phyloP scores from a whole-genome alignment of 2,113 vertebrate genomes.

The Rhadina sibilatrix region DNA sequence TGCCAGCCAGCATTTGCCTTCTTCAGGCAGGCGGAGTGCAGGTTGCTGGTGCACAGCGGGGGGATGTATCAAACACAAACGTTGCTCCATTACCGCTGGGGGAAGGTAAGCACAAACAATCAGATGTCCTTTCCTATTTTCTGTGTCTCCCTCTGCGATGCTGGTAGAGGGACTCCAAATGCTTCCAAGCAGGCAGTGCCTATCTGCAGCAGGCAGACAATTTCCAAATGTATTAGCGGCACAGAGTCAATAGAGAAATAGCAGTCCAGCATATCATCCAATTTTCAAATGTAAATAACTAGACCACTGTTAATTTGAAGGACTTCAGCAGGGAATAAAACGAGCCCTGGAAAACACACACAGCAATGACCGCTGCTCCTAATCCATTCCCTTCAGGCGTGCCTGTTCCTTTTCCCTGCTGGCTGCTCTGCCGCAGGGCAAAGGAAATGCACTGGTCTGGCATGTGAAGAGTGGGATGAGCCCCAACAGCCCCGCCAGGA shows the following conservation, averaged over 20 bases:
- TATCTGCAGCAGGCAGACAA: constrained; percentile 60
- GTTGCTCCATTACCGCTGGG: not conserved
- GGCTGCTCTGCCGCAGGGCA: not conserved
- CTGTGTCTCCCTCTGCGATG: constrained; percentile 25
- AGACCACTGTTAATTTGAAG: constrained; percentile 48
- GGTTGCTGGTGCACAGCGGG: not conserved
- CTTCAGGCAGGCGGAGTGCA: not conserved
- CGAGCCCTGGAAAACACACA: not conserved
- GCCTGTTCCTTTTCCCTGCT: not conserved
- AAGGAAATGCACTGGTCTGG: accelerated
- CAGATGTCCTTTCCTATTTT: constrained; percentile 35
- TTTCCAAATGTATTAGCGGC: constrained; percentile 50
- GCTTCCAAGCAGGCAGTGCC: constrained; percentile 39
- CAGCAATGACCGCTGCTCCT: not conserved
- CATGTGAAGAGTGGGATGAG: not conserved
- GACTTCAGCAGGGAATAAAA: constrained; percentile 41
- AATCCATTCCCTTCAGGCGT: not conserved
- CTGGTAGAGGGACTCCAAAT: constrained; percentile 42
- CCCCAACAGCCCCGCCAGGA: accelerated
- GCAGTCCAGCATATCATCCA: constrained; percentile 56
- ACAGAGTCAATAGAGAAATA: constrained; percentile 57
- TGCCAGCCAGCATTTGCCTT: not conserved
- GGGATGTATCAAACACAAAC: not conserved
- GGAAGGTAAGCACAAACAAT: constrained; percentile 43
- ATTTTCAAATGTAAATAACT: constrained; percentile 67